Evolutionary conservation across 2,113 vertebrate genomes (phyloP), one percentile per base, ranked within the genome.

Genomic region (Addax nasomaculatus): DNA sequence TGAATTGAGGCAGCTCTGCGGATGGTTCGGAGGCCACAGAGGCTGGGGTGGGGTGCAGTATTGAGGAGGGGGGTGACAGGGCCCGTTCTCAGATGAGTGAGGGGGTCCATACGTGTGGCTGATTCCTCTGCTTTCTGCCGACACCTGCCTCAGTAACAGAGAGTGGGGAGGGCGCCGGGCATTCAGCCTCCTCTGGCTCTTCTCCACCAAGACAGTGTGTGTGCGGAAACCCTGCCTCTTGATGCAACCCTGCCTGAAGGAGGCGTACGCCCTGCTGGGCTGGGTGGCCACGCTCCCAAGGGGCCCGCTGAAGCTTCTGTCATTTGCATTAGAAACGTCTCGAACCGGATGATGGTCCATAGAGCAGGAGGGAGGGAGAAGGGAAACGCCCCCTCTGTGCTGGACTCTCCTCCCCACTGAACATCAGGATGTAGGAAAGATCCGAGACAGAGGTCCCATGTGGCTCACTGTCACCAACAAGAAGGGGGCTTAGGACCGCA

Each of bases 221-320:
- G 0, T 0, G 1, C 30, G 2, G 27, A 4, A 39, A 7, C 4
- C 15, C 73, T 3, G 12, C 13, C 13, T 85, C 29, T 12, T 55
- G 17, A 27, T 2, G 5, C 0, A 3, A 5, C 10, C 23, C 36
- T 3, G 2, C 70, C 13, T 53, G 43, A 19, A 2, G 7, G 39
- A 5, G n/a, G 45, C 12, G 2, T 5, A 1, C 0, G 4, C 25
- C 19, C 51, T 1, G 0, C 7, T 11, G 2, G 21, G 15, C 7
- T 11, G 2, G 21, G 15, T 7, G 30, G n/a, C 19, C 9, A 25
- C 1, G 16, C 33, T 7, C 19, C 4, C 49, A 13, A 1, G 12
- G 19, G 16, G 7, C 11, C 14, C 11, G 3, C 27, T 2, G 39
- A n/a, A 43, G 12, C 6, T 1, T 29, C 45, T 21, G 36, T 11